phyloP scores from a whole-genome alignment of 2,113 vertebrate genomes.

The Atlantisia rogersi region DNA sequence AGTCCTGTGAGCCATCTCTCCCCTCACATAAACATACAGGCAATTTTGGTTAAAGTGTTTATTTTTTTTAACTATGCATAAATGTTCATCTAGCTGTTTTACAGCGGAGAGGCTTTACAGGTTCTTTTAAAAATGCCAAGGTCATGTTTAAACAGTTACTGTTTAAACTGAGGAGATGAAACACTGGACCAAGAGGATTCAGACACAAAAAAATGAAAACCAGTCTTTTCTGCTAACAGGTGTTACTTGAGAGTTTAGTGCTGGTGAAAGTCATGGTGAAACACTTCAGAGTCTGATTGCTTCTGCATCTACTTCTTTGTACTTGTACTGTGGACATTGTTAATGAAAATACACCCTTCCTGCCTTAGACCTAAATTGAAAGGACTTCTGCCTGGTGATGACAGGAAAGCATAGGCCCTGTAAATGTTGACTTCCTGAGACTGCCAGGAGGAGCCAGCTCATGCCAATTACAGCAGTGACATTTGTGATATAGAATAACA shows the following conservation, averaged over 20 bases:
- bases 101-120: conserved; percentile 21
- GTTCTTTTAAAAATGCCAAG: conserved; percentile 37
- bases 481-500: not conserved
- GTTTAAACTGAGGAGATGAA: conserved; percentile 14
- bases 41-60: conserved; percentile 62
- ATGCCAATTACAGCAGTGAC: not conserved
- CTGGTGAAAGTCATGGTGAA: not conserved
- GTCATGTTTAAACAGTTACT: conserved; percentile 34
- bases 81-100: conserved; percentile 48
- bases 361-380: conserved; percentile 17
- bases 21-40: conserved; percentile 35
- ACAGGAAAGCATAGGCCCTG: not conserved
- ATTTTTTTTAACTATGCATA: conserved; percentile 27
- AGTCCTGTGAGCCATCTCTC: conserved; percentile 25
- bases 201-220: not conserved
- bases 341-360: conserved; percentile 37
- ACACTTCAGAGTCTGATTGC: not conserved
- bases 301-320: not conserved
- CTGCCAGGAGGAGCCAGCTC: not conserved
- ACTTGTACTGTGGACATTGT: not conserved
- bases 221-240: not conserved
- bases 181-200: not conserved
- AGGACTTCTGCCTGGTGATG: conserved; percentile 16
- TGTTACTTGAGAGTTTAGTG: not conserved
- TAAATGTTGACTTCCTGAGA: conserved; percentile 3